Evolutionary conservation across 2,888 invertebrate genomes (phyloP), one percentile per base, ranked within the genome.

Genomic region (Oxycera nigricornis): DNA sequence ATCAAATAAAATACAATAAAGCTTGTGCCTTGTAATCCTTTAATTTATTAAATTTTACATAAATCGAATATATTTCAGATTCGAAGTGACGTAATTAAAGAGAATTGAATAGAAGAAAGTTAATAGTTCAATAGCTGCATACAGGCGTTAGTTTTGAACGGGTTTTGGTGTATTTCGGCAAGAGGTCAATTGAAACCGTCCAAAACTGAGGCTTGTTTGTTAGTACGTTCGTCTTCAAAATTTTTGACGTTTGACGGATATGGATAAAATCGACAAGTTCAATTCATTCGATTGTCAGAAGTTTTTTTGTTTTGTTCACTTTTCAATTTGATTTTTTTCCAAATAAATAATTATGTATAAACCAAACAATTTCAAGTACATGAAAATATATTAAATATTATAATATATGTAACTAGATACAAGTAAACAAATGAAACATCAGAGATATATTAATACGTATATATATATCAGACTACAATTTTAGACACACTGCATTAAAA

Each of bases 121-220:
- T 22, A 17, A 50, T 68, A 50, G 14, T 41, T 20, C 28, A 55
- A 79, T n/a, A 79, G 79, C 80, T 79, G 62, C 77, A 76, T 76
- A 79, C 80, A 79, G 82, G 80, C 80, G 83, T 85, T 85, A 85
- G 85, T 84, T 85, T 85, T 85, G 81, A 84, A 84, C 85, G 85
- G 84, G 85, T 85, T 85, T 85, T 85, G 85, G 85, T 85, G 85
- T 85, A 83, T 79, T 80, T 81, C 79, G 83, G 81, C 81, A 79
- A 79, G 79, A 81, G 81, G 84, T 83, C 84, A 81, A 85, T 85
- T 85, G 85, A 85, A 85, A 85, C 85, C 85, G 85, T 85, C 85
- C 85, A 85, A 85, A 85, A 85, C 85, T 85, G 85, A 85, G 85
- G 85, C 85, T 81, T 78, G 81, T 80, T 81, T 81, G 81, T 73